These are phyloP conservation scores for Sphyrna mokarran DNA, from an alignment of 2,113 vertebrate genomes.

Conservation along the genomic window DNA sequence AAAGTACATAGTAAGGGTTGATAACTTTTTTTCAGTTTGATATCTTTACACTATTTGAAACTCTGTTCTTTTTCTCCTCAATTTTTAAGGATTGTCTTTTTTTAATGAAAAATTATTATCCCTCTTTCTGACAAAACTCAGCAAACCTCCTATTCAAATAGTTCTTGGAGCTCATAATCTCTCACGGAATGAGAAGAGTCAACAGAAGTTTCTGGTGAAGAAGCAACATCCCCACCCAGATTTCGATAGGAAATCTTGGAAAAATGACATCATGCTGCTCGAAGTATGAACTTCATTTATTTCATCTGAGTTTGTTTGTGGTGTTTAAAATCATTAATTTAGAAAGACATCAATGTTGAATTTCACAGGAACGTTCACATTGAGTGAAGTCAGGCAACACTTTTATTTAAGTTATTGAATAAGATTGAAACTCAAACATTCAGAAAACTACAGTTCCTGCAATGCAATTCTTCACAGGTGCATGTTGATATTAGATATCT, in stretches of 20 bases:
- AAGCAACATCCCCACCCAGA: not conserved
- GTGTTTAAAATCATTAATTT: not conserved
- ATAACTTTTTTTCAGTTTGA: not conserved
- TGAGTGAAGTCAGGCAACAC: not conserved
- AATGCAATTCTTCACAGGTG: not conserved
- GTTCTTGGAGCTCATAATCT: constrained; percentile 53
- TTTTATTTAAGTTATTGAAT: not conserved
- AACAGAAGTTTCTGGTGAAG: constrained; percentile 23
- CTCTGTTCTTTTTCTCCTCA: not conserved
- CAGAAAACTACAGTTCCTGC: not conserved
- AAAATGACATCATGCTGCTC: constrained; percentile 54
- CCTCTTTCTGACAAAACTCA: not conserved
- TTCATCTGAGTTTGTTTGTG: not conserved
- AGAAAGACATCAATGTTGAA: not conserved
- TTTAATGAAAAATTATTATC: not conserved
- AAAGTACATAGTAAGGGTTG: not conserved
- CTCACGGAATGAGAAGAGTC: accelerated
- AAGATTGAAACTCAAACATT: not conserved
- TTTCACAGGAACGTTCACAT: not conserved
- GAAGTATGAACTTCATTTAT: constrained; percentile 46
- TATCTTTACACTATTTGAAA: not conserved
- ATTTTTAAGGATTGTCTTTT: not conserved
- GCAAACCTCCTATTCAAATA: not conserved
- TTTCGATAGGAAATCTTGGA: accelerated
- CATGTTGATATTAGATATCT: not conserved